phyloP scores from a whole-genome alignment of 2,888 invertebrate genomes.

The Drosophila recens region DNA sequence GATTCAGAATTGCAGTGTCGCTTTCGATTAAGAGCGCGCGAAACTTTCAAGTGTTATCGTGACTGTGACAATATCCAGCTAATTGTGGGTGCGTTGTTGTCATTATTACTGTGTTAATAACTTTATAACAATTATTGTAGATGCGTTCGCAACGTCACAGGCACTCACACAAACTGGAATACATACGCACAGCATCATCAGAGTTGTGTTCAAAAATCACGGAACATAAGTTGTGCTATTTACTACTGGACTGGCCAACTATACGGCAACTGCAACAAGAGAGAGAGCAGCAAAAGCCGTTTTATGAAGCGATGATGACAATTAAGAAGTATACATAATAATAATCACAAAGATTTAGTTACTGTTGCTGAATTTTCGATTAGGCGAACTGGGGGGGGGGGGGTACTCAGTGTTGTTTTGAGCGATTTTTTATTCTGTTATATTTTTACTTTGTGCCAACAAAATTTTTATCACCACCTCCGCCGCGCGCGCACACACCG shows the following conservation, averaged over 20 bases:
- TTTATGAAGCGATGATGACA: slow-evolving; percentile 36
- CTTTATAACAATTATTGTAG: slow-evolving; percentile 23
- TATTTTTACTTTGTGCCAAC: slow-evolving; percentile 79
- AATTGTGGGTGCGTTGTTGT: slow-evolving; percentile 38
- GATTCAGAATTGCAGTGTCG: slow-evolving; percentile 41
- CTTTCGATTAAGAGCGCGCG: slow-evolving; percentile 40
- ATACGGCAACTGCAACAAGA: slow-evolving; percentile 20
- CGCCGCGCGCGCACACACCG: slow-evolving; percentile 44
- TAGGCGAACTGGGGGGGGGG: slow-evolving; percentile 20
- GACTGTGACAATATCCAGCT: slow-evolving; percentile 25
- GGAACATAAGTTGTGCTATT: slow-evolving; percentile 31
- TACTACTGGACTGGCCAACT: slow-evolving; percentile 24
- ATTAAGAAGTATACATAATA: slow-evolving; percentile 35
- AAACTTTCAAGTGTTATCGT: slow-evolving; percentile 44
- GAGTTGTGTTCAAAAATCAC: slow-evolving; percentile 36
- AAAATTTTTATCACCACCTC: slow-evolving; percentile 73
- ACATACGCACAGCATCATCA: slow-evolving; percentile 40
- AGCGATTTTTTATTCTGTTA: slow-evolving; percentile 61
- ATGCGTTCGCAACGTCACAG: slow-evolving; percentile 24
- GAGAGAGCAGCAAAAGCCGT: slow-evolving; percentile 17
- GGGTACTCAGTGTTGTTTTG: slow-evolving; percentile 47
- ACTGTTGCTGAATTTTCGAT: slow-evolving; percentile 24
- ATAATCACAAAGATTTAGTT: slow-evolving; percentile 32
- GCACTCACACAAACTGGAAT: slow-evolving; percentile 1
- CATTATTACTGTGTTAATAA: slow-evolving; percentile 21